Evolutionary conservation across 53 echinoderm and acorn worm genomes (phyloP), one percentile per base, ranked within the genome.

Genomic region (Holothuria scabra): DNA sequence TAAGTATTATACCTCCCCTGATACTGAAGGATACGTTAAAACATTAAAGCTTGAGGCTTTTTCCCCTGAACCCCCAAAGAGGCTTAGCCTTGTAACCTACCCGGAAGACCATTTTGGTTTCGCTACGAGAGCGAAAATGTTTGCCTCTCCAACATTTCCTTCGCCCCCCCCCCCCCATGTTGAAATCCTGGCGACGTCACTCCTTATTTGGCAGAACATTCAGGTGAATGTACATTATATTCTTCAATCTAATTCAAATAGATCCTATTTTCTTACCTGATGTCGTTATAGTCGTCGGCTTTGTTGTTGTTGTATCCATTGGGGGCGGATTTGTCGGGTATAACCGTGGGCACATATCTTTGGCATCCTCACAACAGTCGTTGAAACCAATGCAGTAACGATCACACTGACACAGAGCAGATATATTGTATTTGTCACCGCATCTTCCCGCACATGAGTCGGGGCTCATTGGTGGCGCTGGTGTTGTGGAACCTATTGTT

Each of bases 331-430:
- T 28, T 25, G 76, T 76, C 6, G 76, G 52, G 30, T 49, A 76
- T 5, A 76, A 55, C 46, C 55, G 25, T 19, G 76, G 16, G 29
- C 76, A 76, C 28, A 48, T 76, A 18, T 48, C 55, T 32, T 90
- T 65, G 23, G 59, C 88, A 84, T 90, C 83, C 26, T 70, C 60
- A 61, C 90, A 90, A 59, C 90, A 90, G 83, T 90, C 87, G 83
- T 83, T 74, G 19, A 64, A 90, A 10, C 46, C 59, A 8, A 21
- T 24, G 59, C 90, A 90, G 2, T 12, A 48, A 4, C 18, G 8
- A 35, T 90, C 88, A 44, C 90, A 90, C 63, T 90, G 90, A 72
- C 90, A 90, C 18, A 16, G 35, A 62, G 83, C 56, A 21, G 59
- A 30, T 23, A 30, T 76, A 79, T 66, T 69, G 46, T 29, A 75